Evolutionary conservation across 2,888 invertebrate species (phyloP), one percentile per base, ranked within the genome.

Genomic region (Eueremaeus valkanovi): DNA sequence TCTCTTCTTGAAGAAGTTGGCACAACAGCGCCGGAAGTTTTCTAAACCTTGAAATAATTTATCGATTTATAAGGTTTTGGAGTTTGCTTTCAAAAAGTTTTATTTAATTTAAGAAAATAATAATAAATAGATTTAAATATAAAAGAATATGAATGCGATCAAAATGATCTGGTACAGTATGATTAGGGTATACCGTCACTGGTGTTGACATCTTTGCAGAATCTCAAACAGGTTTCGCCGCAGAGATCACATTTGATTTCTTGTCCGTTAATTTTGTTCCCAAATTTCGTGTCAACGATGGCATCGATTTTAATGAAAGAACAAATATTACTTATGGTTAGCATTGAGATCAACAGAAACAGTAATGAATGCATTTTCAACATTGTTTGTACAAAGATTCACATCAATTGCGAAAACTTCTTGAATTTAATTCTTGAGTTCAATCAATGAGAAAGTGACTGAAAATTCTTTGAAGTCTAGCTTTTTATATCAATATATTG

Each of bases 261-360:
- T 3, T 29, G n/a, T 27, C 61, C 61, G 5, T 61, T 18, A 16
- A 29, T 16, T 3, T 21, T 5, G 24, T n/a, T n/a, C 1, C 1
- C 21, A 18, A 61, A 61, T 21, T 61, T 29, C 1, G 61, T 61
- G 61, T 61, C 61, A 21, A 61, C 61, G 13, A 61, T 61, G 31
- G 61, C 61, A 61, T 61, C 61, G 21, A 61, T 61, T 61, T 61
- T 61, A 31, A 61, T 61, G 31, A 61, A 61, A 3, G 61, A 31
- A 13, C 29, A 27, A 18, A 61, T 61, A 61, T 61, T 61, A 9
- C 8, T 31, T 13, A 61, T 61, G 29, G 29, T 61, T 29, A 61
- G 18, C 61, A 31, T 1, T 29, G 61, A 31, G 29, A 61, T 61
- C 31, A 16, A 29, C 31, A 61, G 16, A 61, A 61, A 61, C 13